These are phyloP conservation scores for Xylophagus ater DNA, from an alignment of 2,888 invertebrate genomes.

Conservation along the genomic window DNA sequence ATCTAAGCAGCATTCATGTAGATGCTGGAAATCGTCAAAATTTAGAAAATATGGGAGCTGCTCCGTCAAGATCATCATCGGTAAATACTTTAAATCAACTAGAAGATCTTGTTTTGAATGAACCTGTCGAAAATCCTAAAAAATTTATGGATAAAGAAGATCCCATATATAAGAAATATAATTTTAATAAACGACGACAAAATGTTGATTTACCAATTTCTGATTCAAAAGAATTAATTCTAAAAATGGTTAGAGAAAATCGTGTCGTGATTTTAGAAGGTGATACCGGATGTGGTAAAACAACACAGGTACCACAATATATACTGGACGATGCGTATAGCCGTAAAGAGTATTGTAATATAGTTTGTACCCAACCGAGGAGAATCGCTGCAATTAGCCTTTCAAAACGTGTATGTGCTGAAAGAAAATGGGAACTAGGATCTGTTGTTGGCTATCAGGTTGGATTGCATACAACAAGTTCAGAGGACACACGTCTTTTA, in stretches of 20 bases:
- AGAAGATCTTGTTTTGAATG: slow-evolving; percentile 23
- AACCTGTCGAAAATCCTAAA: slow-evolving; percentile 13
- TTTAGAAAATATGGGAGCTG: slow-evolving; percentile 4
- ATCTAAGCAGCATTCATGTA: no score
- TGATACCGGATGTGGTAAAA: slow-evolving; percentile 91
- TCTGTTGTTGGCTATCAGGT: slow-evolving; percentile 85
- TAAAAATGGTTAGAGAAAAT: slow-evolving; percentile 46
- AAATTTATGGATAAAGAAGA: slow-evolving; percentile 22
- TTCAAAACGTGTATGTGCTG: slow-evolving; percentile 70
- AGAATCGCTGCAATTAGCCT: slow-evolving; percentile 88
- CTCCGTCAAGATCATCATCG: slow-evolving; percentile 8
- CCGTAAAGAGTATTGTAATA: slow-evolving; percentile 60
- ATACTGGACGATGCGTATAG: slow-evolving; percentile 66
- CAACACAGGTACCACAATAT: slow-evolving; percentile 84
- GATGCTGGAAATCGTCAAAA: no score
- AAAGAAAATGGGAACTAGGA: slow-evolving; percentile 73
- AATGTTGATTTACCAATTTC: slow-evolving; percentile 31
- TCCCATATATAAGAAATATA: slow-evolving; percentile 26
- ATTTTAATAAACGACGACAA: slow-evolving; percentile 28
- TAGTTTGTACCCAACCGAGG: slow-evolving; percentile 87
- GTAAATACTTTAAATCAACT: slow-evolving; percentile 14
- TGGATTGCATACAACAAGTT: slow-evolving; percentile 25
- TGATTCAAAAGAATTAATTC: slow-evolving; percentile 44
- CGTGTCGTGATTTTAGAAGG: slow-evolving; percentile 80
- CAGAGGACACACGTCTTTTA: slow-evolving; percentile 54